Evolutionary conservation across 1,140 invertebrate species (phyloP), one percentile per base, ranked within the genome.

Genomic region (Pachyrhynchus sulphureomaculatus): DNA sequence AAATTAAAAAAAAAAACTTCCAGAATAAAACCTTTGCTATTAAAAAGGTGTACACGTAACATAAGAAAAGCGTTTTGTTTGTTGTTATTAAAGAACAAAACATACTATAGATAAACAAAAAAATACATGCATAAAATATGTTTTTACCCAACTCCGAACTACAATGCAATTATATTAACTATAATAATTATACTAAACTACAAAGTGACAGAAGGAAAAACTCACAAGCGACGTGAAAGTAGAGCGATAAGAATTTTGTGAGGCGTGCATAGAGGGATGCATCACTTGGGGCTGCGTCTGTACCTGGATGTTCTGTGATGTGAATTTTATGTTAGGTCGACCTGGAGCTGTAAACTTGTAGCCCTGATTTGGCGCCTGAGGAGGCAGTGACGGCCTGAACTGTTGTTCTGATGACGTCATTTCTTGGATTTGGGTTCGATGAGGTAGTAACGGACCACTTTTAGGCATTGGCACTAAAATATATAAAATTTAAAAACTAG

Each of bases 291-390:
- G 8, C 36, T 34, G 47, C 72, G 78, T 49, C 36, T 66, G 64
- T 65, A 60, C 55, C 53, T 66, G 34, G 18, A 61, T 24, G 37
- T 72, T 73, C 53, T 77, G 76, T 59, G 74, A 54, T 68, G 76
- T 73, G 58, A 81, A 81, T 52, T 71, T 77, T 18, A 71, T 18
- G 37, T 65, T 74, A 12, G 71, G 70, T 9, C 74, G 67, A 2
- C 68, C 17, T 10, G 78, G 73, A 1, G 72, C 29, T 4, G 78
- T 55, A 62, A 81, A 81, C 51, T 83, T 81, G 39, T 81, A 81
- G 45, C 73, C 76, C 24, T 65, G 67, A 44, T 10, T 42, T 34
- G 48, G 47, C 33, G 54, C 45, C 23, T 60, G 51, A 20, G 44
- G 48, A 23, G 60, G 63, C 33, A 49, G 58, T 32, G 37, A 62